These are phyloP conservation scores for Antennarius striatus DNA, from an alignment of 2,113 vertebrate genomes.

Conservation along the genomic window DNA sequence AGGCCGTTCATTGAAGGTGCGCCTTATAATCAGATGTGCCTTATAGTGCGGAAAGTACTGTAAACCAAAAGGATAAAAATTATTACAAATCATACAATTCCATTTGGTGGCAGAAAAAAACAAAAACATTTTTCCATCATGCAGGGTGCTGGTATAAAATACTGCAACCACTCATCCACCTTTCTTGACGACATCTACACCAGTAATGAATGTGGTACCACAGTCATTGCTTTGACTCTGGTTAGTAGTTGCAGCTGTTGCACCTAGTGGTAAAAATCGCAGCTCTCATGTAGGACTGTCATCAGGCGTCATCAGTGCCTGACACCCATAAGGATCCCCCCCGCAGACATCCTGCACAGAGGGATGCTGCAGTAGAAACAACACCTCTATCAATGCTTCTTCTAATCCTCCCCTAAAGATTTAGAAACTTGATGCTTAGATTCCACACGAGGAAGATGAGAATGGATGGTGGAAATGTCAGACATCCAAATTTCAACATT, in stretches of 20 bases:
- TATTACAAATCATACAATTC: too few relatives aligned
- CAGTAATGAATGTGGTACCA: not conserved
- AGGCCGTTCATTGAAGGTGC: too few relatives aligned
- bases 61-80: too few relatives aligned
- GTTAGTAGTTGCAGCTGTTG: not conserved
- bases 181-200: not conserved
- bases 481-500: not conserved
- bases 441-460: not conserved
- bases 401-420: too few relatives aligned
- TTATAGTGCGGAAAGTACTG: too few relatives aligned
- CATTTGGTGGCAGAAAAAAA: too few relatives aligned
- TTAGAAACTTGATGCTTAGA: too few relatives aligned
- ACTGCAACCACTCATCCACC: not conserved
- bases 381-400: not conserved
- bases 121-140: not conserved
- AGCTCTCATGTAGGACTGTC: slow-evolving; percentile 15
- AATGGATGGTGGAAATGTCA: not conserved
- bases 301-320: slow-evolving; percentile 2
- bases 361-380: not conserved
- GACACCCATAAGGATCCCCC: not conserved
- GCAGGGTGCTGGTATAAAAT: not conserved
- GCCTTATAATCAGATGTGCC: too few relatives aligned
- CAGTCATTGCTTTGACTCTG: not conserved
- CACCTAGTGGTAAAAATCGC: slow-evolving; percentile 18
- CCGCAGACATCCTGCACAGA: not conserved